Evolutionary conservation across 2,113 vertebrate species (phyloP).

Genomic region (Ameiurus melas): DNA sequence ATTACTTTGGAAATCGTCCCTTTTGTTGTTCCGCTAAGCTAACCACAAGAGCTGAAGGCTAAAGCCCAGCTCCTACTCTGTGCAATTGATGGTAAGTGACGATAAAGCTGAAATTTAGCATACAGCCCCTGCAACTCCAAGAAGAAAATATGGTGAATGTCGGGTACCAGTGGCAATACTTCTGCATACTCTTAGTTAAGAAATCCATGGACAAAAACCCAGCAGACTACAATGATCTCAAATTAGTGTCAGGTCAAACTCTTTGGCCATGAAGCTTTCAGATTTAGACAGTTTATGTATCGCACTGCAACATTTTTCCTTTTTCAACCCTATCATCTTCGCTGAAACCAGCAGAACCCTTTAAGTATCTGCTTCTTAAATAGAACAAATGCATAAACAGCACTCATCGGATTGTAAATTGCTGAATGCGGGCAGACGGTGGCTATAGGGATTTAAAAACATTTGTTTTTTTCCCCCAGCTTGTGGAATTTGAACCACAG

Average conservation of each 20-base stretch:
- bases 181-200: background rate
- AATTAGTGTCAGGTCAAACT: background rate
- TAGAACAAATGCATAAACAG: constrained; percentile 44
- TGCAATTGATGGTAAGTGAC: background rate
- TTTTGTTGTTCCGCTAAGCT: constrained; percentile 19
- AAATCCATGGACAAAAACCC: background rate
- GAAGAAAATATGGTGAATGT: background rate
- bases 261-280: background rate
- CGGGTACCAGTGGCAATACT: background rate
- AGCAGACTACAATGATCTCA: background rate
- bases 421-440: constrained; percentile 33
- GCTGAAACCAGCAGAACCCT: constrained; percentile 8
- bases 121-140: background rate
- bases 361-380: constrained; percentile 41
- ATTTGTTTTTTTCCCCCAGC: background rate
- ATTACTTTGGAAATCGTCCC: constrained; percentile 42
- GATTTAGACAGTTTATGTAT: background rate
- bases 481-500: background rate
- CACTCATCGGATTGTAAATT: constrained; percentile 37
- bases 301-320: constrained; percentile 3
- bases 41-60: background rate
- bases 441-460: constrained; percentile 28
- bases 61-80: background rate
- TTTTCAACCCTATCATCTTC: constrained; percentile 28
- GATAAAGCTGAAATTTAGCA: background rate